phyloP scores from a whole-genome alignment of 2,888 invertebrate genomes.

The Dasypolia templi region DNA sequence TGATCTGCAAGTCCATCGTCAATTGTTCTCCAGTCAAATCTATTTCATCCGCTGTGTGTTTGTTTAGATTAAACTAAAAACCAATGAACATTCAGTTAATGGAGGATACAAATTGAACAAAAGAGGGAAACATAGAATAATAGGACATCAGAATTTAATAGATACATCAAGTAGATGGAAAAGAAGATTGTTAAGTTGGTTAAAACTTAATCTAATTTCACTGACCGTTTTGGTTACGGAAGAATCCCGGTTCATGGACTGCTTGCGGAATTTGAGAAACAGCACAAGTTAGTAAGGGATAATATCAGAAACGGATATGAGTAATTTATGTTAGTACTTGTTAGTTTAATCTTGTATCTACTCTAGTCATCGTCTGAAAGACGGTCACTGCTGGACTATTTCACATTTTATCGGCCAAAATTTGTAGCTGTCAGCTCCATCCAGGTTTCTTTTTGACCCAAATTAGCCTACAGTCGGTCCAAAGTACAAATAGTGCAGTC shows the following conservation, averaged over 20 bases:
- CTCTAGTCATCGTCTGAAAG: neutral
- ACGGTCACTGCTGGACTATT: no score
- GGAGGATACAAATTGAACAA: neutral
- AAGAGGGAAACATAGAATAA: neutral
- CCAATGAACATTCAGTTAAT: neutral
- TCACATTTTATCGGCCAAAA: neutral
- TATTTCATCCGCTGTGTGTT: neutral
- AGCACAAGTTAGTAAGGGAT: conserved; percentile 13
- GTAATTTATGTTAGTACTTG: conserved; percentile 3
- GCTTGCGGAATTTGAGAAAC: conserved; percentile 14
- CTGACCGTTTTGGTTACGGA: conserved; percentile 25
- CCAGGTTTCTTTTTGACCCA: neutral
- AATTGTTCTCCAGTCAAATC: neutral
- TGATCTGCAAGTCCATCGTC: neutral
- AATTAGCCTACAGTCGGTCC: no score
- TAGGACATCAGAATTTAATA: neutral
- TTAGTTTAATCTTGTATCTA: neutral
- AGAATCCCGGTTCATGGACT: conserved; percentile 6
- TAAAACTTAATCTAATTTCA: neutral
- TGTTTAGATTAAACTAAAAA: neutral
- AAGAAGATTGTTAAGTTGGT: neutral
- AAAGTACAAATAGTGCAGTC: neutral
- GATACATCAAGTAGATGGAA: neutral
- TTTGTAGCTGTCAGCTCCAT: neutral
- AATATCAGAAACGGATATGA: neutral